phyloP scores from a whole-genome alignment of 1,140 invertebrate genomes.

The Papilio dardanus region DNA sequence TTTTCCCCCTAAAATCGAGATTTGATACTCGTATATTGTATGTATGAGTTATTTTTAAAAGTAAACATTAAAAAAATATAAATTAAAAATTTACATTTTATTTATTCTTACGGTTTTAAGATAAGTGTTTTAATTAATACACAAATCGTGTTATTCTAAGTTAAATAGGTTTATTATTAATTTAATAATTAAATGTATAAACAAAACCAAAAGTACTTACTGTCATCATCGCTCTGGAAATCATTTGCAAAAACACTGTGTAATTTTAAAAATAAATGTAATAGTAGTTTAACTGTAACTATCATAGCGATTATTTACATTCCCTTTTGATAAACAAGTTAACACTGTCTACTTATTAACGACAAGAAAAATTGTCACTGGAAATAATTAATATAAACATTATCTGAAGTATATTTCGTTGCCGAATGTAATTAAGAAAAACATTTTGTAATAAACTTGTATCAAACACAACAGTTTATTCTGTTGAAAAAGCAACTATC shows the following conservation, averaged over 20 bases:
- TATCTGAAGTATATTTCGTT: background rate
- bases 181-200: background rate
- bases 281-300: conserved; percentile 44
- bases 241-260: conserved; percentile 50
- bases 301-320: conserved; percentile 46
- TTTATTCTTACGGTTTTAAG: background rate
- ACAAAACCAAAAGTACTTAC: conserved; percentile 54
- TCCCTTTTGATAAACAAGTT: conserved; percentile 29
- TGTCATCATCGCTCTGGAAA: conserved; percentile 63
- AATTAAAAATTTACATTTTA: too few species aligned
- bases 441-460: background rate
- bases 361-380: background rate
- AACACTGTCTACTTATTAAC: conserved; percentile 1
- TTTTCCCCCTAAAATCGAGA: too few species aligned
- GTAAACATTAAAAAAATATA: too few species aligned
- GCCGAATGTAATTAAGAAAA: background rate
- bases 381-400: background rate
- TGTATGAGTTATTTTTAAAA: too few species aligned
- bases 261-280: conserved; percentile 48
- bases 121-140: background rate
- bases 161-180: too few species aligned
- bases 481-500: conserved; percentile 41
- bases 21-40: too few species aligned
- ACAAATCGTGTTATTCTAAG: too few species aligned
- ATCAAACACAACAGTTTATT: background rate